A percentile compares a stretch with the other conserved stretches of the same genome.
phyloP scores from a whole-genome alignment of 2,888 invertebrate species.

The Himalopsyche tibetana region DNA sequence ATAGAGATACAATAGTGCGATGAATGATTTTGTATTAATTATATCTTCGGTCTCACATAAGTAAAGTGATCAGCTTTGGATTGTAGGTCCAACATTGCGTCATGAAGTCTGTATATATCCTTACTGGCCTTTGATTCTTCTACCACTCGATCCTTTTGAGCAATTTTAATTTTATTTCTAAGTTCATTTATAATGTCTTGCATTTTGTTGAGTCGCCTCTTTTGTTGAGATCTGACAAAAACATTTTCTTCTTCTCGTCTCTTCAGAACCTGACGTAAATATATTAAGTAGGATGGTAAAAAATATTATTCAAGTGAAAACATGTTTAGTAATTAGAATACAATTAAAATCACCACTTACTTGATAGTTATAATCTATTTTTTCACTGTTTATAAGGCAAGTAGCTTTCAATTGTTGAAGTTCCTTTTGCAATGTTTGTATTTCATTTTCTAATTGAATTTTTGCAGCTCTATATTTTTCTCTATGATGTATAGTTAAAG shows the following conservation, averaged over 20 bases:
- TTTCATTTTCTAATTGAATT: conserved; percentile 82
- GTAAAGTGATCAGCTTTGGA: conserved; percentile 83
- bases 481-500: conserved; percentile 82
- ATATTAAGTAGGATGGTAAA: neutral
- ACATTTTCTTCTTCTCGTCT: conserved; percentile 92
- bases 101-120: conserved; percentile 83
- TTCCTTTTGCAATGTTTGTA: conserved; percentile 87
- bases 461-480: conserved; percentile 84
- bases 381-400: conserved; percentile 91
- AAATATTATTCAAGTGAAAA: neutral
- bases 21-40: neutral
- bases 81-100: conserved; percentile 82
- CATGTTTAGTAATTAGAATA: neutral
- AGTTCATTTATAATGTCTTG: conserved; percentile 83
- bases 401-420: conserved; percentile 86
- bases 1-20: neutral
- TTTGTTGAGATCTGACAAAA: conserved; percentile 87
- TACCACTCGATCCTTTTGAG: conserved; percentile 80
- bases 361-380: conserved; percentile 93
- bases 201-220: conserved; percentile 85
- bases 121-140: conserved; percentile 82
- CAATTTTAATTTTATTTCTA: conserved; percentile 80
- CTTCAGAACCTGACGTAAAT: conserved; percentile 79
- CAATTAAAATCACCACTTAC: conserved; percentile 67
- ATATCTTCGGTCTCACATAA: conserved; percentile 67